phyloP scores from a whole-genome alignment of 2,113 vertebrate genomes.

The Caranx ignobilis region DNA sequence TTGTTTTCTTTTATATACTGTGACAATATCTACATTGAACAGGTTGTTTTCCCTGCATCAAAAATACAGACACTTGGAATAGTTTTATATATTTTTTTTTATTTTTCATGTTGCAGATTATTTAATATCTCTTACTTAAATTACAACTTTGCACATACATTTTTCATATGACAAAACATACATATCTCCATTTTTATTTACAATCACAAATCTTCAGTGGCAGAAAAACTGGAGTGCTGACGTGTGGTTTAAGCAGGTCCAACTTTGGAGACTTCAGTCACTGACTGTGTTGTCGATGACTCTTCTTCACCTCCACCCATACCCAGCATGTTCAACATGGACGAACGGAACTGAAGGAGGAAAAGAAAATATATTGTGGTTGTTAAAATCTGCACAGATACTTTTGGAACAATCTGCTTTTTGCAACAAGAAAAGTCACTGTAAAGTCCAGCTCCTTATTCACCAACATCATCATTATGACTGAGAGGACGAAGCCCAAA shows the following conservation, averaged over 20 bases:
- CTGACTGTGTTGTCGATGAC: slow-evolving; percentile 67
- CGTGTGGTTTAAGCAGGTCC: slow-evolving; percentile 53
- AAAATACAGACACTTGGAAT: background rate
- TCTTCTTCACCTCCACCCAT: slow-evolving; percentile 81
- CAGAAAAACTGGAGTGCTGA: background rate
- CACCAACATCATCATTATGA: background rate
- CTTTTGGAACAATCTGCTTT: background rate
- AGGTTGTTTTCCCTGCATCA: background rate
- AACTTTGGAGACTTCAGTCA: slow-evolving; percentile 84
- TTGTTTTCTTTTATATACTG: no score
- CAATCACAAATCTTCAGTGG: slow-evolving; percentile 16
- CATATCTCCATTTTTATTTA: slow-evolving; percentile 25
- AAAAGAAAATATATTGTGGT: background rate
- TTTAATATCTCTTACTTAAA: background rate
- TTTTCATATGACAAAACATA: slow-evolving; percentile 31
- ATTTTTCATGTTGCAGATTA: slow-evolving; percentile 29
- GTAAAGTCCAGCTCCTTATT: background rate
- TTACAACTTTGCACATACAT: background rate
- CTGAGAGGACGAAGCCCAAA: background rate
- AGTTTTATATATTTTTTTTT: background rate
- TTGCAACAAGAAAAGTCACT: background rate
- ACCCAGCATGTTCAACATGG: slow-evolving; percentile 77
- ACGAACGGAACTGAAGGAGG: slow-evolving; percentile 70
- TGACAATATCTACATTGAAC: background rate
- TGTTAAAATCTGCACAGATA: background rate